Percentiles rank a stretch among this genome's conserved stretches.
phyloP scores from a whole-genome alignment of 2,797 vertebrate genomes.

The Petrocephalus sullivani region DNA sequence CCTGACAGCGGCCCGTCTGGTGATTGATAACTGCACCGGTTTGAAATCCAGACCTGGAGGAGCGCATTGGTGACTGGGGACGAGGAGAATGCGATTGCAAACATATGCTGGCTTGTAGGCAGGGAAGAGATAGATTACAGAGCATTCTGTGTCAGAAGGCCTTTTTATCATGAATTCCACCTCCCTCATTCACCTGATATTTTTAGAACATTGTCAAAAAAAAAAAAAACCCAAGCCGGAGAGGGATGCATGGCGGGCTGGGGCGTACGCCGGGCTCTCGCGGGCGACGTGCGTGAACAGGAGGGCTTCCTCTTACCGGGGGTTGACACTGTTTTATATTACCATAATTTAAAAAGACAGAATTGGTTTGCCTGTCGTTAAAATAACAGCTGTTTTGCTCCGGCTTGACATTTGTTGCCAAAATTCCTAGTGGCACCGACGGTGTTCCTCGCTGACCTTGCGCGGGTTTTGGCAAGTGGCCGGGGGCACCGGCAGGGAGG shows the following conservation, averaged over 20 bases:
- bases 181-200: constrained; percentile 96
- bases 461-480: constrained; percentile 59
- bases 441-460: constrained; percentile 78
- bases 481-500: constrained; percentile 36
- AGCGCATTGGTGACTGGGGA: constrained; percentile 84
- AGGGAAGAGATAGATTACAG: constrained; percentile 97
- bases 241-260: constrained; percentile 76
- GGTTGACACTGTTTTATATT: constrained; percentile 90
- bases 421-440: constrained; percentile 34
- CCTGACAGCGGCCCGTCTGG: constrained; percentile 78
- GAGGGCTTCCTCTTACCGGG: constrained; percentile 80
- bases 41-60: constrained; percentile 91
- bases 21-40: constrained; percentile 97
- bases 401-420: constrained; percentile 27
- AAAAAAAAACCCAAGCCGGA: constrained; percentile 17
- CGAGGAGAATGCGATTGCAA: constrained; percentile 91
- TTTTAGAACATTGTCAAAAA: constrained; percentile 98
- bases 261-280: constrained; percentile 56
- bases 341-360: constrained; percentile 95
- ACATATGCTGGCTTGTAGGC: constrained; percentile 98
- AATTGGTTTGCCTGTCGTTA: constrained; percentile 90
- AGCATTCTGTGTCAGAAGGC: constrained; percentile 92
- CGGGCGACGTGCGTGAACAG: neutral
- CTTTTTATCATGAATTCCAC: constrained; percentile 97
- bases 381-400: constrained; percentile 87